Evolutionary conservation across 2,113 vertebrate species (phyloP).

Genomic region (Panthera uncia): DNA sequence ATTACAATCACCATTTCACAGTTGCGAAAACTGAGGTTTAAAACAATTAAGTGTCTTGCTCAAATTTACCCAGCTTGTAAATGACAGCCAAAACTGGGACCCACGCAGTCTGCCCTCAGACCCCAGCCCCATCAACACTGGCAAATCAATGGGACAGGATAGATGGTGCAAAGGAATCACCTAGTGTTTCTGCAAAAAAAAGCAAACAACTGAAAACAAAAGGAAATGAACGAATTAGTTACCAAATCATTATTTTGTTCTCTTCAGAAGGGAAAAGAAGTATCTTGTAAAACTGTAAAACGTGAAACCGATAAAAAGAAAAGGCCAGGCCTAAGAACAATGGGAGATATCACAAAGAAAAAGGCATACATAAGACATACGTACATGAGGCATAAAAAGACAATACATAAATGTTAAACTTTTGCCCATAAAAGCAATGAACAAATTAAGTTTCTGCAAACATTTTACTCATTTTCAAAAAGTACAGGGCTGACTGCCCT

Average conservation of each 20-base stretch:
- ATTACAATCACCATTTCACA: constrained; percentile 8
- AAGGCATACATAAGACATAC: not conserved
- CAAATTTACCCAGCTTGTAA: not conserved
- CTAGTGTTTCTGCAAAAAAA: not conserved
- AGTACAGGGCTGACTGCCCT: not conserved
- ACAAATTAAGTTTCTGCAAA: not conserved
- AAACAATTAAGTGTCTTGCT: constrained; percentile 11
- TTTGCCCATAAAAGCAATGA: not conserved
- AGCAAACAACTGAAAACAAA: not conserved
- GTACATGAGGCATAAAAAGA: not conserved
- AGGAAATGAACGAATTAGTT: not conserved
- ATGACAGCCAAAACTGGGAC: not conserved
- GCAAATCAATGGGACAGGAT: not conserved
- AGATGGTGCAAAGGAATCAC: not conserved
- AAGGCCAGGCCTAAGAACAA: not conserved
- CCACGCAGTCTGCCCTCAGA: not conserved
- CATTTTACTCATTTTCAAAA: not conserved
- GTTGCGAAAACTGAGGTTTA: not conserved
- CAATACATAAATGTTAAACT: constrained; percentile 21
- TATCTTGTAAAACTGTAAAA: not conserved
- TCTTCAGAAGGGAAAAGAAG: not conserved
- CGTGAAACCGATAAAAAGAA: not conserved
- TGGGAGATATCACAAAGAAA: not conserved
- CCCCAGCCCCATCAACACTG: not conserved
- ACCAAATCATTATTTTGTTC: not conserved